phyloP scores from a whole-genome alignment of 2,888 invertebrate species.

The Leptinotarsa haldemani region DNA sequence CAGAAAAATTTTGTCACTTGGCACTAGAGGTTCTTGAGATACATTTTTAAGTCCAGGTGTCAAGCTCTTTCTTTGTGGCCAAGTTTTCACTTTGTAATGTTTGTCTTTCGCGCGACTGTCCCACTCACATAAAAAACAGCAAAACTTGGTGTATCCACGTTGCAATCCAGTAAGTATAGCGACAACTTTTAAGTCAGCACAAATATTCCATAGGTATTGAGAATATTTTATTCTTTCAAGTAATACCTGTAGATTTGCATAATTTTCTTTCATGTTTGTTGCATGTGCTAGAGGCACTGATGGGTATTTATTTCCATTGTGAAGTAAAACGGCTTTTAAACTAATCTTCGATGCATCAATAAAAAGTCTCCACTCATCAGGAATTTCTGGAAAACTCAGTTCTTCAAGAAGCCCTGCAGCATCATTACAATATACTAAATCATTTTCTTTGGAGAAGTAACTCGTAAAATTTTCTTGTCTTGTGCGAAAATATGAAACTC shows the following conservation, averaged over 20 bases:
- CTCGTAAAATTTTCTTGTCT: constrained; percentile 1
- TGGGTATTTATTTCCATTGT: constrained; percentile 16
- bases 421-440: not conserved
- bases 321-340: constrained; percentile 12
- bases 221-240: not conserved
- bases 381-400: not conserved
- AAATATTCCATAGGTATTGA: not conserved
- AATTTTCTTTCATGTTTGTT: constrained; percentile 13
- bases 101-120: no score
- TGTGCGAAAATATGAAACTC: not conserved
- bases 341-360: not conserved
- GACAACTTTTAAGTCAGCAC: no score
- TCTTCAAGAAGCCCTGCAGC: not conserved
- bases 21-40: not conserved
- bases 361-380: not conserved
- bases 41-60: no score
- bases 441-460: not conserved
- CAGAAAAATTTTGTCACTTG: no score
- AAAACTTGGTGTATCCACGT: no score
- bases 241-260: constrained; percentile 4
- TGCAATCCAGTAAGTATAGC: no score
- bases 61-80: no score
- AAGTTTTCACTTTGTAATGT: no score
- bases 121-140: no score
- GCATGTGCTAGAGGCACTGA: no score